These are phyloP conservation scores for Blastomussa wellsi DNA, from an alignment of 92 coral and sea anemone species.

Conservation along the genomic window DNA sequence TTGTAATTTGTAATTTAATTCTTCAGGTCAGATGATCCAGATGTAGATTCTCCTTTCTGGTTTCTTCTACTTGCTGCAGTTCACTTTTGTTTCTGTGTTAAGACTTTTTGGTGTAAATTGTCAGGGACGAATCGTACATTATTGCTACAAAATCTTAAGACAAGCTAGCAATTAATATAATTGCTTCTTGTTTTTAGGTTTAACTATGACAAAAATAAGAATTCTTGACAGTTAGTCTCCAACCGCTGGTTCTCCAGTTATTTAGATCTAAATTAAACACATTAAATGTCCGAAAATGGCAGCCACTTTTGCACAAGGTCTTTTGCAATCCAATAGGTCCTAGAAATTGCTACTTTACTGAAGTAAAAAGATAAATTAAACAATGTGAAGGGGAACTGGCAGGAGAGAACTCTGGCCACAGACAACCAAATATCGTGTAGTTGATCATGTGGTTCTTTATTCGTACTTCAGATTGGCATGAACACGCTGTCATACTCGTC, in stretches of 20 bases:
- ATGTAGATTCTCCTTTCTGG: neutral
- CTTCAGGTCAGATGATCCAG: neutral
- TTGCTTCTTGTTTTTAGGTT: neutral
- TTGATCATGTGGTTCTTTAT: neutral
- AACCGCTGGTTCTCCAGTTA: no score
- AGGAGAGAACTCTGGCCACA: neutral
- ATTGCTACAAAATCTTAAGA: neutral
- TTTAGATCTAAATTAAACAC: no score
- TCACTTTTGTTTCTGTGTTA: neutral
- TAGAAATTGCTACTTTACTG: neutral
- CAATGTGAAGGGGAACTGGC: no score
- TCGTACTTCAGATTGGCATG: conserved; percentile 43
- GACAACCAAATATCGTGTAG: neutral
- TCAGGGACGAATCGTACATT: neutral
- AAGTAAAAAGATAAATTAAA: neutral
- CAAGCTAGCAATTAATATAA: neutral
- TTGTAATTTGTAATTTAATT: neutral
- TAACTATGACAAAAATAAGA: neutral
- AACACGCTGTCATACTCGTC: conserved; percentile 77
- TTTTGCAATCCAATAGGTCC: neutral
- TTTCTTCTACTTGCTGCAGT: neutral
- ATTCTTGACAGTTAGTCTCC: neutral
- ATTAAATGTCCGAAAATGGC: no score
- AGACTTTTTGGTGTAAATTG: neutral
- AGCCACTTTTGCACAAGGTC: no score